These are phyloP conservation scores for Drosophila limbata DNA, from an alignment of 2,888 invertebrate species.

Conservation along the genomic window DNA sequence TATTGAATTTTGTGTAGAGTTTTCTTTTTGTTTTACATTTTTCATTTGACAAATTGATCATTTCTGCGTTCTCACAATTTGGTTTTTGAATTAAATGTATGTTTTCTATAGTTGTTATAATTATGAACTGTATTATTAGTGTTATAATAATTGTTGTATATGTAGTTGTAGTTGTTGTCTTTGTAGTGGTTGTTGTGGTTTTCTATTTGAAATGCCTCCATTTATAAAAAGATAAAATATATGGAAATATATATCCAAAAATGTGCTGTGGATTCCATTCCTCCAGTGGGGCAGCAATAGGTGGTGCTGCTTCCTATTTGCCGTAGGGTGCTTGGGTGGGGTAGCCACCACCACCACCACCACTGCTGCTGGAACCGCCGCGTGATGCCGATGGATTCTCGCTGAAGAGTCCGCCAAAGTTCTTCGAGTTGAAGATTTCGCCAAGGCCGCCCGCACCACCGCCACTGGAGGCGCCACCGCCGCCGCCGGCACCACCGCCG, in stretches of 20 bases:
- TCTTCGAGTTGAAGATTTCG: constrained; percentile 83
- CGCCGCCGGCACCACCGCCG: constrained; percentile 57
- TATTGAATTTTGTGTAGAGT: constrained; percentile 43
- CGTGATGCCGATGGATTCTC: constrained; percentile 81
- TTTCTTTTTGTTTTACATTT: constrained; percentile 1
- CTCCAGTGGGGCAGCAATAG: background rate
- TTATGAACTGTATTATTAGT: constrained; percentile 39
- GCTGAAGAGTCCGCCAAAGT: constrained; percentile 84
- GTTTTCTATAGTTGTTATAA: constrained; percentile 6
- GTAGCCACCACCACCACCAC: constrained; percentile 70
- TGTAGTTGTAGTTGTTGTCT: constrained; percentile 9
- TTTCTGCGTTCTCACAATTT: constrained; percentile 18
- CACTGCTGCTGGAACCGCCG: constrained; percentile 24
- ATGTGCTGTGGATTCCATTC: background rate
- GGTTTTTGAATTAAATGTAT: constrained; percentile 10
- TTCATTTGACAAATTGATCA: background rate
- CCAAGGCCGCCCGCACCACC: constrained; percentile 67
- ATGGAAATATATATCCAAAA: constrained; percentile 7
- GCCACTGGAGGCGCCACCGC: constrained; percentile 45
- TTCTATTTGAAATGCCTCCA: constrained; percentile 53
- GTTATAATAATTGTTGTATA: constrained; percentile 25
- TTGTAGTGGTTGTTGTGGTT: constrained; percentile 32
- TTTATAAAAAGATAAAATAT: constrained; percentile 43
- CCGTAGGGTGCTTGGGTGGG: constrained; percentile 84
- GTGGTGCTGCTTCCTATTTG: constrained; percentile 18